These are phyloP conservation scores for Cuculus canorus DNA, from an alignment of 2,797 vertebrate species.

Conservation along the genomic window DNA sequence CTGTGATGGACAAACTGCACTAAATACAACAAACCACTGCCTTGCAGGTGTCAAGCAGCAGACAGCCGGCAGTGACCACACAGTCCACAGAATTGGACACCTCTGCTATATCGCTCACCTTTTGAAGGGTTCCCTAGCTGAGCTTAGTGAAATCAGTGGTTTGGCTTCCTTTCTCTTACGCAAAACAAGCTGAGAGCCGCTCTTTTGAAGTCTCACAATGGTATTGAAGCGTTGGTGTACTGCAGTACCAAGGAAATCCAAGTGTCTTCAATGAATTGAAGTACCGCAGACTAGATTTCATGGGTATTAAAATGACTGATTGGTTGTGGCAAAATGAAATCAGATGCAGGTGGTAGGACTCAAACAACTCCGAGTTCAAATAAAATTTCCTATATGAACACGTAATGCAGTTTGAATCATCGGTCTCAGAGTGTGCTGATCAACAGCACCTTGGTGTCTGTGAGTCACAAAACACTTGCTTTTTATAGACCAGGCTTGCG, in stretches of 20 bases:
- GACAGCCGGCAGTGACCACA: background rate
- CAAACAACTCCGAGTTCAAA: background rate
- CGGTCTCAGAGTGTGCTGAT: background rate
- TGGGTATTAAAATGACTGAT: background rate
- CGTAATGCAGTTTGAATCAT: background rate
- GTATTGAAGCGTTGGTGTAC: background rate
- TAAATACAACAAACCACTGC: background rate
- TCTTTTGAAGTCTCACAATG: background rate
- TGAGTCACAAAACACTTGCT: background rate
- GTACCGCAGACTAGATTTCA: background rate
- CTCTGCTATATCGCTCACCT: background rate
- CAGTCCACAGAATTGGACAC: background rate
- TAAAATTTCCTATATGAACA: background rate
- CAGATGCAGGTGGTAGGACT: background rate
- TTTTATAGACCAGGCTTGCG: background rate
- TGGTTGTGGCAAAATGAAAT: background rate
- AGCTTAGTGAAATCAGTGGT: background rate
- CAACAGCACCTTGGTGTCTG: background rate
- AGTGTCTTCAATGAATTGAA: background rate
- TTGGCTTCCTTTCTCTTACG: background rate
- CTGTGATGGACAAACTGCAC: background rate
- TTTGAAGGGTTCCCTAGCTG: background rate
- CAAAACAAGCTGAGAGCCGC: background rate
- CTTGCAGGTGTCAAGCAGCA: background rate
- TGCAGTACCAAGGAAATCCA: background rate